A percentile compares a stretch with the other conserved stretches of the same genome.
Conservation (phyloP, 1,140 invertebrate genomes). For the Elymnias hypermnestra region DNA sequence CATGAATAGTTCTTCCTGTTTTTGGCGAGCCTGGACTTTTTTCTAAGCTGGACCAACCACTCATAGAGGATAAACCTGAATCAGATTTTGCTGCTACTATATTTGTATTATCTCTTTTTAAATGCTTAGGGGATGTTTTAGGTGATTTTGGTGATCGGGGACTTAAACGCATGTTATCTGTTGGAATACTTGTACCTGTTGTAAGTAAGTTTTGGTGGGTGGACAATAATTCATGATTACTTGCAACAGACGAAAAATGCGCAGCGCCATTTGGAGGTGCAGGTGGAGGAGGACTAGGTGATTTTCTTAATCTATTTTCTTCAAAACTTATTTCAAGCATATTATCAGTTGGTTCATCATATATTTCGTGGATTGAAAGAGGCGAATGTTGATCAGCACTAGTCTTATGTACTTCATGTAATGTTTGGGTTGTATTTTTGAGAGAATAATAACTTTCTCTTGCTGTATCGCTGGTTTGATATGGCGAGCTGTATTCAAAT, state of each 20-base stretch:
- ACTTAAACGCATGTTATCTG: slow-evolving; percentile 78
- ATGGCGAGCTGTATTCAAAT: slow-evolving; percentile 65
- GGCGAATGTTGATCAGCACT: slow-evolving; percentile 77
- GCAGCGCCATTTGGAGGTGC: slow-evolving; percentile 81
- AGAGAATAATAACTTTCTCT: slow-evolving; percentile 52
- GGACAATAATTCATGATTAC: slow-evolving; percentile 45
- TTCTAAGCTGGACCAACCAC: slow-evolving; percentile 88
- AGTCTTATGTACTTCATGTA: slow-evolving; percentile 56
- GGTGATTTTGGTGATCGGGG: slow-evolving; percentile 85
- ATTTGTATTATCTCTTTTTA: slow-evolving; percentile 79
- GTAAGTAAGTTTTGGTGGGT: slow-evolving; percentile 47
- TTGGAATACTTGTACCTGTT: slow-evolving; percentile 39
- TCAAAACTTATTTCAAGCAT: slow-evolving; percentile 74
- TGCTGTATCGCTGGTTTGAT: slow-evolving; percentile 49
- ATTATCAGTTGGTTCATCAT: slow-evolving; percentile 78
- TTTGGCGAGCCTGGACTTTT: slow-evolving; percentile 87
- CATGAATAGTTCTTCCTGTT: slow-evolving; percentile 54
- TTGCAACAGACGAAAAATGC: slow-evolving; percentile 52
- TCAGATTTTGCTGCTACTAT: slow-evolving; percentile 86
- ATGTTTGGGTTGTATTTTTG: slow-evolving; percentile 46
- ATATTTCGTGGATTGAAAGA: slow-evolving; percentile 79
- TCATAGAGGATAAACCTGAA: slow-evolving; percentile 90
- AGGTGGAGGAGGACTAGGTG: slow-evolving; percentile 86
- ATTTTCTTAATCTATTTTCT: slow-evolving; percentile 74
- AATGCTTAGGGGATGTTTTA: slow-evolving; percentile 83